These are phyloP conservation scores for Tetranychus urticae DNA, from an alignment of 1,140 invertebrate genomes.

Conservation along the genomic window DNA sequence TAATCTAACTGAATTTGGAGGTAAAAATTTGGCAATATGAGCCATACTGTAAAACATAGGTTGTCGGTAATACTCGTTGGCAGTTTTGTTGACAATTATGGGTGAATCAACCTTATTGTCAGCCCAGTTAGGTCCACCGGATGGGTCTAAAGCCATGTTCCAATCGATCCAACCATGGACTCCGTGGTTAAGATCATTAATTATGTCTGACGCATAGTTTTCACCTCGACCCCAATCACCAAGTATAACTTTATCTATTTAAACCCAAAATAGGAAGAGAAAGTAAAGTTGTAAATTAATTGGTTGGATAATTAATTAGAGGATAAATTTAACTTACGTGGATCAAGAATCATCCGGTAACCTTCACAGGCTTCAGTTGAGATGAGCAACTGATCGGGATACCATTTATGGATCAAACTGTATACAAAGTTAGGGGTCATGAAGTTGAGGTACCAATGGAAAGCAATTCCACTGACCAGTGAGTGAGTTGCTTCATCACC, in stretches of 20 bases:
- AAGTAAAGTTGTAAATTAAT: background rate
- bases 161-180: conserved; percentile 26
- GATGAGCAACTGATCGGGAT: conserved; percentile 44
- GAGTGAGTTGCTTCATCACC: conserved; percentile 3
- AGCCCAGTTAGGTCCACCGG: conserved; percentile 27
- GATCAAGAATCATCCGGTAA: background rate
- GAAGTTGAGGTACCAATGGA: conserved; percentile 41
- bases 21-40: conserved; percentile 21
- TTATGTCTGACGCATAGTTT: conserved; percentile 9
- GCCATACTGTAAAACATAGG: conserved; percentile 30
- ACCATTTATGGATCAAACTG: conserved; percentile 18
- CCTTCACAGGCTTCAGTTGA: conserved; percentile 24
- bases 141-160: conserved; percentile 25
- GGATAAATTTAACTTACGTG: background rate
- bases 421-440: conserved; percentile 11
- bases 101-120: conserved; percentile 25
- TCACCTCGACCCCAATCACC: conserved; percentile 7
- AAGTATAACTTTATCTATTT: background rate
- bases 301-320: background rate
- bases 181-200: conserved; percentile 19
- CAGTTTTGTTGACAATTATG: conserved; percentile 22
- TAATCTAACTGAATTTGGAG: background rate
- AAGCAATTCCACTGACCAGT: conserved; percentile 11
- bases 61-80: conserved; percentile 26
- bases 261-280: background rate